Percentiles rank a stretch among this genome's conserved stretches.
Conservation (phyloP, 2,888 invertebrate species). For the Bimastos eiseni region DNA sequence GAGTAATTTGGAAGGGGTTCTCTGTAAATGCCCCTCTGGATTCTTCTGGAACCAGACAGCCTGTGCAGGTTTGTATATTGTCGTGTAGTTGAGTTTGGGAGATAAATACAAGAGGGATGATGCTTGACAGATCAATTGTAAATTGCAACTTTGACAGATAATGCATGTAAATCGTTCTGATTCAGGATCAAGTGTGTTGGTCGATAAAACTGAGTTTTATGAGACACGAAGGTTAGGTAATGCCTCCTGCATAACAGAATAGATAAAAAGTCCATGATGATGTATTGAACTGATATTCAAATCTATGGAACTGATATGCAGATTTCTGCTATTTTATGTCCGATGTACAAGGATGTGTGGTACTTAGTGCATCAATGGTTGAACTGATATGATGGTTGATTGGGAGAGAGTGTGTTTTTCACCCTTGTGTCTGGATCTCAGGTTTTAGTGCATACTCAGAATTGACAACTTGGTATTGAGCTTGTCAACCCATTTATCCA, state of each 20-base stretch:
- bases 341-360: not conserved
- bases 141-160: not conserved
- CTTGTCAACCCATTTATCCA: not conserved
- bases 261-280: not conserved
- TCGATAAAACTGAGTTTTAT: not conserved
- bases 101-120: not conserved
- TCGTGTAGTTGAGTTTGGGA: not conserved
- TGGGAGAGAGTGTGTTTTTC: not conserved
- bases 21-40: not conserved
- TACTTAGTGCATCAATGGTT: not conserved
- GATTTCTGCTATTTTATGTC: not conserved
- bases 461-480: not conserved
- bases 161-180: not conserved
- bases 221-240: not conserved
- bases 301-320: not conserved
- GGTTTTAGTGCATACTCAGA: not conserved
- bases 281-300: not conserved
- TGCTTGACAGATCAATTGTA: too few relatives aligned
- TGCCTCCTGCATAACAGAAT: not conserved
- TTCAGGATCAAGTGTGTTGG: not conserved
- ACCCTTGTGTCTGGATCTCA: not conserved
- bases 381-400: not conserved
- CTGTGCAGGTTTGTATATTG: not conserved
- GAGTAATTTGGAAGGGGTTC: not conserved
- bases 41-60: slow-evolving; percentile 4